Percentiles rank a stretch among this genome's conserved stretches.
phyloP scores from a whole-genome alignment of 2,797 vertebrate genomes.

The Gephyroberyx darwinii region DNA sequence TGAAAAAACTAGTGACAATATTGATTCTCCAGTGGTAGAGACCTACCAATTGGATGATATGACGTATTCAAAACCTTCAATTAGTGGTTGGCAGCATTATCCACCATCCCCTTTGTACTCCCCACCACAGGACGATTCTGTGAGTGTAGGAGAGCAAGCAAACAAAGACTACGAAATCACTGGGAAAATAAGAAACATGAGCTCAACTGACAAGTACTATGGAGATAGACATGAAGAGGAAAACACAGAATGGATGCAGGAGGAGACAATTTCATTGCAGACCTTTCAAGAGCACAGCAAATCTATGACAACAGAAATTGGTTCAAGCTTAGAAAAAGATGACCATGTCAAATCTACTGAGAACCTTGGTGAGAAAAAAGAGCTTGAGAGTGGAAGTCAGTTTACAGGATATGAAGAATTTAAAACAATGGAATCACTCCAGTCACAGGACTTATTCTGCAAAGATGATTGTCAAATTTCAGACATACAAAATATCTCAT shows the following conservation, averaged over 20 bases:
- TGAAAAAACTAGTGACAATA: neutral
- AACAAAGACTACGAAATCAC: neutral
- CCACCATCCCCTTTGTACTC: neutral
- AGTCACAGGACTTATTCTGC: too few species aligned
- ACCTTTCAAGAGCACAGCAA: neutral
- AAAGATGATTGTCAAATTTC: too few species aligned
- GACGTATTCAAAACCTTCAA: neutral
- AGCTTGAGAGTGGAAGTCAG: constrained; percentile 4
- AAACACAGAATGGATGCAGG: constrained; percentile 4
- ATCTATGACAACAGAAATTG: constrained; percentile 9
- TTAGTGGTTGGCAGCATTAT: neutral
- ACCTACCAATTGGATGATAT: neutral
- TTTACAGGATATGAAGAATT: constrained; percentile 27
- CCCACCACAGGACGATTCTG: constrained; percentile 3
- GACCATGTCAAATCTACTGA: neutral
- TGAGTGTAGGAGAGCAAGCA: constrained; percentile 17
- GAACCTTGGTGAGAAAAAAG: constrained; percentile 25
- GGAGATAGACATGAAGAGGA: too few species aligned
- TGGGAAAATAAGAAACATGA: too few species aligned
- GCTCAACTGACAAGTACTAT: too few species aligned
- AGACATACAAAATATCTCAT: too few species aligned
- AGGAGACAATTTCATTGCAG: constrained; percentile 2
- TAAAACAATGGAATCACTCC: constrained; percentile 9
- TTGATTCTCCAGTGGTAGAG: neutral
- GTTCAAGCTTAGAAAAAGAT: constrained; percentile 14